A percentile compares a stretch with the other conserved stretches of the same genome.
Evolutionary conservation across 2,797 vertebrate genomes (phyloP).

Genomic region (Masticophis lateralis): DNA sequence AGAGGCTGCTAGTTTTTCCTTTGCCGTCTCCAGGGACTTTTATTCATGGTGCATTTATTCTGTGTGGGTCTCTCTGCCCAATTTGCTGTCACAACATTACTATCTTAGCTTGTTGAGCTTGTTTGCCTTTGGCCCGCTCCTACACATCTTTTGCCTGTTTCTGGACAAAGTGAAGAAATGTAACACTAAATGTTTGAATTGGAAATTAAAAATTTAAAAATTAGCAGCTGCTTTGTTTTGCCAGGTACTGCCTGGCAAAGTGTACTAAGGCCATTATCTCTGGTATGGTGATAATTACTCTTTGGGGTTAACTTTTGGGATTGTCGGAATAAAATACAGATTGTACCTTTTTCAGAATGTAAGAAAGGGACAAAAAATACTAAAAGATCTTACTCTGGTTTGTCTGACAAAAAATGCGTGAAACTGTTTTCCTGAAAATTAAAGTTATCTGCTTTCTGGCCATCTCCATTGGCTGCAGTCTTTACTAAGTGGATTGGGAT

Average conservation of each 20-base stretch:
- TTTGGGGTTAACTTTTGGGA: not conserved
- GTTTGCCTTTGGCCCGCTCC: not conserved
- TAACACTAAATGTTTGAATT: not conserved
- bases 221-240: not conserved
- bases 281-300: not conserved
- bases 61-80: not conserved
- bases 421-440: not conserved
- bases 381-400: not conserved
- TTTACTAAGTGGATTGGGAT: not conserved
- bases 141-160: not conserved
- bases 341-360: not conserved
- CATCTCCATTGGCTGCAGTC: not conserved
- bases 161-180: not conserved
- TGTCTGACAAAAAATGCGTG: not conserved
- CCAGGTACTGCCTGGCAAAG: not conserved
- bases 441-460: not conserved
- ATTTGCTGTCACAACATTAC: not conserved
- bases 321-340: not conserved
- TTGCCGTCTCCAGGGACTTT: not conserved
- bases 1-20: slow-evolving; percentile 8
- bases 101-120: not conserved
- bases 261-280: not conserved
- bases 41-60: not conserved
- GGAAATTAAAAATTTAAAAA: not conserved
- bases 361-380: not conserved